These are phyloP conservation scores for Hirtodrosophila confusa DNA, from an alignment of 2,888 invertebrate species.

Conservation along the genomic window DNA sequence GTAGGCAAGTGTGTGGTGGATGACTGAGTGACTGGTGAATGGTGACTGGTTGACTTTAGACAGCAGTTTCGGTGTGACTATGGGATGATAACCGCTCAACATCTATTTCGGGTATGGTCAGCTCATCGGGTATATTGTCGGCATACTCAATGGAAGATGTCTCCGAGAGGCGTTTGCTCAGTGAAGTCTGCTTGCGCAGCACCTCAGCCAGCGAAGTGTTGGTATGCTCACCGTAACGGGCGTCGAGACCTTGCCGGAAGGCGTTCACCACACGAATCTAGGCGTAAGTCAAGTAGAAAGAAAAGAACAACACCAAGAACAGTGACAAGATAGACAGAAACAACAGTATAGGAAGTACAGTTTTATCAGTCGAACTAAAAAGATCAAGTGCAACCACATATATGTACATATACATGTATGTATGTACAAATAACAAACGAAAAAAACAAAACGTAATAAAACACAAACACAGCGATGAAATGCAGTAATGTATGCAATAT, in stretches of 20 bases:
- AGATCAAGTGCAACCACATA: constrained; percentile 34
- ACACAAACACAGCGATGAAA: constrained; percentile 21
- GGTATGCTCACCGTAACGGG: constrained; percentile 95
- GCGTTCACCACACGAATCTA: constrained; percentile 99
- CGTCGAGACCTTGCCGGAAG: constrained; percentile 99
- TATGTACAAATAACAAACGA: constrained; percentile 20
- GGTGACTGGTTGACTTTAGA: constrained; percentile 85
- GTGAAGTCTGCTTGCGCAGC: constrained; percentile 96
- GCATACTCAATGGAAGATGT: constrained; percentile 96
- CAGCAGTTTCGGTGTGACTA: constrained; percentile 97
- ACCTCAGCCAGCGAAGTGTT: constrained; percentile 96
- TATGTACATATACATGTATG: constrained; percentile 11
- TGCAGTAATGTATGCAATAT: not conserved
- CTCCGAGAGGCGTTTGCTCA: constrained; percentile 95
- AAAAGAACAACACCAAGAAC: constrained; percentile 65
- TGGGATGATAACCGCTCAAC: constrained; percentile 96
- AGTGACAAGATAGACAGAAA: constrained; percentile 63
- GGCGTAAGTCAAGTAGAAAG: constrained; percentile 81
- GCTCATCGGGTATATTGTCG: constrained; percentile 93
- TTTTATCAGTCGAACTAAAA: constrained; percentile 32
- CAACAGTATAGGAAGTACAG: constrained; percentile 37
- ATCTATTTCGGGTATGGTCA: constrained; percentile 96
- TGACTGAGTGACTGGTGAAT: not conserved
- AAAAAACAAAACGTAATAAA: constrained; percentile 3
- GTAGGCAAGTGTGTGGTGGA: constrained; percentile 17